Evolutionary conservation across 2,888 invertebrate genomes (phyloP), one percentile per base, ranked within the genome.

Genomic region (Agapetus fuscipes): DNA sequence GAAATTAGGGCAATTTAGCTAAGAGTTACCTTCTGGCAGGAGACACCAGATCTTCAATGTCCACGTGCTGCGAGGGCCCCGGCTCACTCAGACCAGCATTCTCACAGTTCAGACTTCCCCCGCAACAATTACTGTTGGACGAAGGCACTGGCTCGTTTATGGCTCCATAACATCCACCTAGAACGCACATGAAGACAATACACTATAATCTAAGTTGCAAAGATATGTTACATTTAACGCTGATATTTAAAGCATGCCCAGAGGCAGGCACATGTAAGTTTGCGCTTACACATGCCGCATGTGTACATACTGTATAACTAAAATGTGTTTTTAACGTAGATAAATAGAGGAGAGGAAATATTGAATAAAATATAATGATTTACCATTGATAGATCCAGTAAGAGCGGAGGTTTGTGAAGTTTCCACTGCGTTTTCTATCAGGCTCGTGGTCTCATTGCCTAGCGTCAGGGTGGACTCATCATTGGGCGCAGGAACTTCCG

Each of bases 11-110:
- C n/a, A n/a, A n/a, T n/a, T n/a, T n/a, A n/a, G n/a, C n/a, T n/a
- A 30, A 37, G n/a, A 20, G 16, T 12, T 45, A 46, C 48, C 27
- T 46, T 31, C 38, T 41, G 6, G 16, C 17, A 13, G 45, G 35
- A 26, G 45, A 35, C 10, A 38, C 54, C 6, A 81, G 60, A 55
- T 82, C 81, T 59, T 81, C 81, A 45, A 82, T 80, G 48, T 82
- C 81, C 15, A 72, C 62, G 71, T 37, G 28, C 25, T 31, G 42
- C 6, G 46, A 43, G 10, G 48, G 26, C 7, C 42, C 34, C 10
- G 3, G 54, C 44, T 20, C 49, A 43, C 24, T 51, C 26, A 28
- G 43, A n/a, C 56, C 61, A 36, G 44, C 42, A 43, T 53, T 60
- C 37, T 59, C 58, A 42, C 67, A 69, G 41, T 59, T 57, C 1